phyloP scores from a whole-genome alignment of 2,888 invertebrate species.

The Dorcus hopei region DNA sequence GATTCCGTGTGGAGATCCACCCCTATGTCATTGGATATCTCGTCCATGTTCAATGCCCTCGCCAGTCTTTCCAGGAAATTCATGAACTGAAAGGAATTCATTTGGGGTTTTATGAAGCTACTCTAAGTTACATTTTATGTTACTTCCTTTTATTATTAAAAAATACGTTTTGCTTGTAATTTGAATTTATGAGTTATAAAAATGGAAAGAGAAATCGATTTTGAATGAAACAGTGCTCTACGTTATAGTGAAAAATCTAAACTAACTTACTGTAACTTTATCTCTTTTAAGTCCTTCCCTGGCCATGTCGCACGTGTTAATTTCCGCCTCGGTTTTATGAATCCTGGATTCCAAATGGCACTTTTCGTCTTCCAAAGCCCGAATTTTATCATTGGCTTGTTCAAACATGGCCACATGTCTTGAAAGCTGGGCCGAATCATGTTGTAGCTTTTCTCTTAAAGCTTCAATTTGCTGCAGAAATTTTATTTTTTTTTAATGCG shows the following conservation, averaged over 20 bases:
- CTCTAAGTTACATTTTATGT: too few species aligned
- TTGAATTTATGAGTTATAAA: not conserved
- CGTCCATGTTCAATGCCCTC: conserved; percentile 80
- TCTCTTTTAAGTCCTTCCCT: conserved; percentile 72
- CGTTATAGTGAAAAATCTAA: too few species aligned
- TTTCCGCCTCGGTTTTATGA: conserved; percentile 76
- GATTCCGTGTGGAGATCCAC: conserved; percentile 82
- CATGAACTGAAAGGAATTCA: conserved; percentile 60
- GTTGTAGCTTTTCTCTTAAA: conserved; percentile 70
- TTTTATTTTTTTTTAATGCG: not conserved
- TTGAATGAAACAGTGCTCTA: not conserved
- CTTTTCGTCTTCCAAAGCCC: conserved; percentile 74
- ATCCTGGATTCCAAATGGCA: conserved; percentile 70
- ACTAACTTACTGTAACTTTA: conserved; percentile 66
- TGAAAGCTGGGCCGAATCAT: conserved; percentile 70
- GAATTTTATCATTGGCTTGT: conserved; percentile 60
- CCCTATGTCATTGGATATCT: conserved; percentile 76
- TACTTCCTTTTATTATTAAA: too few species aligned
- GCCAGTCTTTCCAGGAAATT: conserved; percentile 81
- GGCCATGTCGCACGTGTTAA: conserved; percentile 68
- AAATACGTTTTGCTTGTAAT: not conserved
- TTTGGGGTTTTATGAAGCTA: not conserved
- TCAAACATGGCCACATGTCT: conserved; percentile 65
- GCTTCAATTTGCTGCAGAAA: conserved; percentile 67
- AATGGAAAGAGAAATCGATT: not conserved